Evolutionary conservation across 37 sponge, comb jelly and placozoan species (phyloP).

Genomic region (Cladorhizidae sp.): DNA sequence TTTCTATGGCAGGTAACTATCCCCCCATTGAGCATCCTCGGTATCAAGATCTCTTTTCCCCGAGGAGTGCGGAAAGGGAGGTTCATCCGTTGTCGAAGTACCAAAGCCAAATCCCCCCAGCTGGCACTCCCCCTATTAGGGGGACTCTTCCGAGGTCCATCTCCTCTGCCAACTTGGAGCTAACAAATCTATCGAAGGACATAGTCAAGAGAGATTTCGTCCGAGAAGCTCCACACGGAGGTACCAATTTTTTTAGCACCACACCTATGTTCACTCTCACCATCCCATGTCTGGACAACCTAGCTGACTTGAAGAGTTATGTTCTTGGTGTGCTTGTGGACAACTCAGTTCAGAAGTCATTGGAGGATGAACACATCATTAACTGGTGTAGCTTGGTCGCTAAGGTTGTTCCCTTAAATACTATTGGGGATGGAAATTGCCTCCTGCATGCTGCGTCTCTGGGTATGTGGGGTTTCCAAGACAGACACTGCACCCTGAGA

Average conservation of each 20-base stretch:
- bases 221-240: slow-evolving; percentile 4
- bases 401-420: slow-evolving; percentile 45
- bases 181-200: slow-evolving; percentile 8
- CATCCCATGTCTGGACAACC: slow-evolving; percentile 25
- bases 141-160: slow-evolving; percentile 33
- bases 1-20: too few relatives aligned
- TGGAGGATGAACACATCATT: slow-evolving; percentile 44
- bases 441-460: slow-evolving; percentile 88
- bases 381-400: slow-evolving; percentile 53
- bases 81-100: too few relatives aligned
- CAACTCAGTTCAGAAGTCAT: neutral
- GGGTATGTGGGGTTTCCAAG: slow-evolving; percentile 89
- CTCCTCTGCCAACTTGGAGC: slow-evolving; percentile 44
- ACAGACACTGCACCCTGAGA: slow-evolving; percentile 61
- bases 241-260: slow-evolving; percentile 35
- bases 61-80: too few relatives aligned
- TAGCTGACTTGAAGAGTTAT: slow-evolving; percentile 40
- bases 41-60: too few relatives aligned
- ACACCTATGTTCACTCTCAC: slow-evolving; percentile 54
- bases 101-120: too few relatives aligned
- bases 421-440: slow-evolving; percentile 81
- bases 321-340: slow-evolving; percentile 39
- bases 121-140: neutral
- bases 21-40: too few relatives aligned
- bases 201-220: slow-evolving; percentile 34